These are phyloP conservation scores for Lepidocyrtoides sp. DNA, from an alignment of 2,888 invertebrate genomes.

Conservation along the genomic window DNA sequence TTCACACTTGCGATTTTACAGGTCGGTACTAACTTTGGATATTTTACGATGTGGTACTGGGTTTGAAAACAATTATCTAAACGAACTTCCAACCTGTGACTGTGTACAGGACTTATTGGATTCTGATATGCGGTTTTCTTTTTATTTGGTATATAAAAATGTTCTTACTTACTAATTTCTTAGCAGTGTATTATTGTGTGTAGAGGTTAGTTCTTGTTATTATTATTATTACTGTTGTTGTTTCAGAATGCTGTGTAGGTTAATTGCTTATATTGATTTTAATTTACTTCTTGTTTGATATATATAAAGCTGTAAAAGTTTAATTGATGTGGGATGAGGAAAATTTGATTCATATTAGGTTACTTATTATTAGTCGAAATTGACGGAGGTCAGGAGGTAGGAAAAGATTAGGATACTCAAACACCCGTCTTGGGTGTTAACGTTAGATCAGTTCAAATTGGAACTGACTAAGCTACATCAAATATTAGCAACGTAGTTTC, in stretches of 20 bases:
- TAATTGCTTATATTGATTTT: constrained; percentile 31
- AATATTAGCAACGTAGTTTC: background rate
- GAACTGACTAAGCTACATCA: background rate
- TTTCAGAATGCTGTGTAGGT: constrained; percentile 32
- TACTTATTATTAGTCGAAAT: background rate
- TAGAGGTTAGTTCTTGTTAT: background rate
- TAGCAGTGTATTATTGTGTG: constrained; percentile 16
- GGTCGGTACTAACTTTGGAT: constrained; percentile 56
- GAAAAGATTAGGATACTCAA: constrained; percentile 21
- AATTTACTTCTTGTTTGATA: constrained; percentile 37
- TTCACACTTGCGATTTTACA: background rate
- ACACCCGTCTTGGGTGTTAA: background rate
- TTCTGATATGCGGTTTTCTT: constrained; percentile 56
- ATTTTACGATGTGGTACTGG: constrained; percentile 2
- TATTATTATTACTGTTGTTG: constrained; percentile 27
- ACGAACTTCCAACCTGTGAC: constrained; percentile 54
- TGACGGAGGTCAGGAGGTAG: background rate
- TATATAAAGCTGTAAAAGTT: constrained; percentile 25
- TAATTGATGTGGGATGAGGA: background rate
- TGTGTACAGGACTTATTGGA: constrained; percentile 51
- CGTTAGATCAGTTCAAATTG: background rate
- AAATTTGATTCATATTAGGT: background rate
- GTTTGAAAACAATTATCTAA: constrained; percentile 46
- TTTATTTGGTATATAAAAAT: constrained; percentile 66
- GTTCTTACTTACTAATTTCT: constrained; percentile 62